phyloP scores from a whole-genome alignment of 1,140 invertebrate species.

The Brachionus calyciflorus region DNA sequence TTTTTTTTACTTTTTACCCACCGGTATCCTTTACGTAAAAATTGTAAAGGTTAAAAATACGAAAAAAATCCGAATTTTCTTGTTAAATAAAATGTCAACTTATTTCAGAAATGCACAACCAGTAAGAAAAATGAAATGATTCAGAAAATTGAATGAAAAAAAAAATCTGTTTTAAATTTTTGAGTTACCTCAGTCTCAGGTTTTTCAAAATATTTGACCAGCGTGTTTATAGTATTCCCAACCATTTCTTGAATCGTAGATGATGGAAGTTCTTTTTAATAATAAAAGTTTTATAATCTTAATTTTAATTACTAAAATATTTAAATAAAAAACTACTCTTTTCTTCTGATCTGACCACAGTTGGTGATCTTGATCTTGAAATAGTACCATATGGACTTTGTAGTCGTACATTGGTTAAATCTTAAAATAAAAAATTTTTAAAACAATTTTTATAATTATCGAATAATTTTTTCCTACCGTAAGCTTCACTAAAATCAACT shows the following conservation, averaged over 20 bases:
- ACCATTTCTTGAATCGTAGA: slow-evolving; percentile 64
- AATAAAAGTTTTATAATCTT: slow-evolving; percentile 11
- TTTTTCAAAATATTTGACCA: slow-evolving; percentile 92
- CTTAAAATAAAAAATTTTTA: not conserved
- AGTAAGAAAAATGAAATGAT: too few relatives aligned
- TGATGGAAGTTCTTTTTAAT: slow-evolving; percentile 1
- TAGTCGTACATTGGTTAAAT: slow-evolving; percentile 23
- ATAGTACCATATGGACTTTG: not conserved
- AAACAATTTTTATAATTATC: not conserved
- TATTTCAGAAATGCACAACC: too few relatives aligned
- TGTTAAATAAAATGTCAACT: too few relatives aligned
- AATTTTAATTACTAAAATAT: too few relatives aligned
- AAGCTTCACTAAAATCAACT: slow-evolving; percentile 59
- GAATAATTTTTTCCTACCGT: not conserved
- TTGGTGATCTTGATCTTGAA: slow-evolving; percentile 49
- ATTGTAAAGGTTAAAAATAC: too few relatives aligned
- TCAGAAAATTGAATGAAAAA: too few relatives aligned
- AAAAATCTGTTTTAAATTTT: not conserved
- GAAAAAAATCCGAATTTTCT: too few relatives aligned
- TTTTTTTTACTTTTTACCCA: too few relatives aligned
- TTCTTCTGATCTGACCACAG: not conserved
- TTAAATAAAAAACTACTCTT: too few relatives aligned
- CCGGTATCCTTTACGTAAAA: too few relatives aligned
- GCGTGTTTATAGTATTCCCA: slow-evolving; percentile 85
- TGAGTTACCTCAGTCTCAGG: slow-evolving; percentile 66